A percentile compares a stretch with the other conserved stretches of the same genome.
phyloP scores from a whole-genome alignment of 2,113 vertebrate genomes.

The Paralichthys olivaceus region DNA sequence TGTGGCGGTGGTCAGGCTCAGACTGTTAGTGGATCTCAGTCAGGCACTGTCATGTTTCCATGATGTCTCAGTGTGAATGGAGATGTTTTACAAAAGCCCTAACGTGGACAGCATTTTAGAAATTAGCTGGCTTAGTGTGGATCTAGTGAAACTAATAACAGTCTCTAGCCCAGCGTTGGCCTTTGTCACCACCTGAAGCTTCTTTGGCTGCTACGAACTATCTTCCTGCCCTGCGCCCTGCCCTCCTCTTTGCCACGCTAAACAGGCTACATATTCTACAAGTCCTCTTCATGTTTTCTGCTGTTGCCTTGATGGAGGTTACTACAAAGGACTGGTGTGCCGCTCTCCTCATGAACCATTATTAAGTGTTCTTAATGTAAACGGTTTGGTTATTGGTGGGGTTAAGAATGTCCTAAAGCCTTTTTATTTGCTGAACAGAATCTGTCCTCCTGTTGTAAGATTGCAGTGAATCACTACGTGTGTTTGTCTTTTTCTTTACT shows the following conservation, averaged over 20 bases:
- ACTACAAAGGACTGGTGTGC: constrained; percentile 29
- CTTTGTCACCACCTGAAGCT: not conserved
- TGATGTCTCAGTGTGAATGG: not conserved
- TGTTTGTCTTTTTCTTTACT: constrained; percentile 19
- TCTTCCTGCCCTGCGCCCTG: not conserved
- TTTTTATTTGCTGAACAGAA: constrained; percentile 14
- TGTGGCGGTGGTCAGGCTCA: not conserved
- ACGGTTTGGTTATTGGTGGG: constrained; percentile 9
- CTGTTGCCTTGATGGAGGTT: constrained; percentile 69
- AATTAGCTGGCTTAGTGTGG: constrained; percentile 3
- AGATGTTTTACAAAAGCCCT: not conserved
- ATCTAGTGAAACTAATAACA: constrained; percentile 2
- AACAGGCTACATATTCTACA: not conserved
- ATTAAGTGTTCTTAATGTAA: constrained; percentile 74
- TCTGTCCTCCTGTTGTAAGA: constrained; percentile 10
- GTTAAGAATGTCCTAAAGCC: constrained; percentile 3
- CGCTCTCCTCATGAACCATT: constrained; percentile 41
- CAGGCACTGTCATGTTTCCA: not conserved
- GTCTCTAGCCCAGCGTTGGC: not conserved
- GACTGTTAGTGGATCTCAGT: not conserved
- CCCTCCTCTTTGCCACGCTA: not conserved
- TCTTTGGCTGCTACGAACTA: not conserved
- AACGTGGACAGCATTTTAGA: not conserved
- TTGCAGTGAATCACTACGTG: constrained; percentile 45
- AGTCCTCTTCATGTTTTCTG: constrained; percentile 30